Percentiles rank a stretch among this genome's conserved stretches.
phyloP scores from a whole-genome alignment of 2,113 vertebrate genomes.

The Platycercus adscitus region DNA sequence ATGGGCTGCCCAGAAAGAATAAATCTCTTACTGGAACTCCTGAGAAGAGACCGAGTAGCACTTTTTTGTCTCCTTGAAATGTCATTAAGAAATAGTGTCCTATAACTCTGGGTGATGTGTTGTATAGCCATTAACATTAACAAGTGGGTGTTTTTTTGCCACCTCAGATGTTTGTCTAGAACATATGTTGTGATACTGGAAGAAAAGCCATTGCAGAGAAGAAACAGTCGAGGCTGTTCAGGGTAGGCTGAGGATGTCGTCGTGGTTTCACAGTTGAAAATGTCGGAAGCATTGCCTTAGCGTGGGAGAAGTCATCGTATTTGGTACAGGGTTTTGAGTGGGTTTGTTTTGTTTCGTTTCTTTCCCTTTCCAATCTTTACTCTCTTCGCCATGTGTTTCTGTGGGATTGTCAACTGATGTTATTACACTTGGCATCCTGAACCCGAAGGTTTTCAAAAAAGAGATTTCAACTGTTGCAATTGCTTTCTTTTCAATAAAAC shows the following conservation, averaged over 20 bases:
- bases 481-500: not conserved
- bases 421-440: conserved; percentile 8
- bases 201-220: not conserved
- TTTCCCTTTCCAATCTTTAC: not conserved
- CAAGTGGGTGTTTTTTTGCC: not conserved
- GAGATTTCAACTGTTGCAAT: not conserved
- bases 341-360: not conserved
- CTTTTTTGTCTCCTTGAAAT: not conserved
- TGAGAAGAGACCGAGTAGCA: not conserved
- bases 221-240: not conserved
- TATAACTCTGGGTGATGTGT: not conserved
- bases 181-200: not conserved
- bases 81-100: not conserved
- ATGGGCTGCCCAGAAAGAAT: not conserved
- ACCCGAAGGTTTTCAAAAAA: not conserved
- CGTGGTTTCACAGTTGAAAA: not conserved
- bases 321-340: not conserved
- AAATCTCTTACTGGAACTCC: not conserved
- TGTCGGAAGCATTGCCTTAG: accelerated
- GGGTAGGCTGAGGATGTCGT: conserved; percentile 22
- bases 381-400: not conserved
- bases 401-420: not conserved
- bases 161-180: not conserved
- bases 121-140: not conserved
- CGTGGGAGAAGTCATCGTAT: not conserved